Base-by-base conservation (phyloP, 2,797 vertebrate species). In the Pteronotus mesoamericanus region DNA sequence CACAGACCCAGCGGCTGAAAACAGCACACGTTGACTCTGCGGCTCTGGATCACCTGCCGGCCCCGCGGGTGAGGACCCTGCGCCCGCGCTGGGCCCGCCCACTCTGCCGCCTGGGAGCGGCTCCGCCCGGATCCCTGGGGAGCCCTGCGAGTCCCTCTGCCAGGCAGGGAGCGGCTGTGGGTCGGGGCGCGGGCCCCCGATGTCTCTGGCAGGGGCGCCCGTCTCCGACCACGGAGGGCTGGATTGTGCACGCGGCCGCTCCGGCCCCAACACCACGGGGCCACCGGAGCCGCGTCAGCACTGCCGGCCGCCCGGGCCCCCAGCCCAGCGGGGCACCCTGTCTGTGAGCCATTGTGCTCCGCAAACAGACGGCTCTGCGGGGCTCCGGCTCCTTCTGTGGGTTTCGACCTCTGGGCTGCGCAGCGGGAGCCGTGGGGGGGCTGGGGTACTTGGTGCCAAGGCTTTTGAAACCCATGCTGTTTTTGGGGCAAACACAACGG, bases 311-410 rank as follows among this genome's bases (percentile, higher is more conserved):
- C 72, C 91, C 82, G 93, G 82, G 93, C 96, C 77, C 64, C 78
- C 57, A 77, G 59, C 75, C 34, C 39, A 9, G 32, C 48, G 94
- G 86, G 96, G 86, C 78, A 34, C 89, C 89, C 42, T 89, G 92
- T 89, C 74, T 97, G 96, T 96, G 69, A 32, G 68, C 89, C 92
- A 29, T 12, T 95, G 79, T 87, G 59, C 72, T 96, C 91, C 48
- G 26, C 84, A 89, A 97, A 97, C 96, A 97, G 87, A 80, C 75
- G 94, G 93, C 87, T 97, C 94, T 97, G 94, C 95, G 89, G 89
- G 42, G 84, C 59, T 89, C 91, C 48, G 91, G 26, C 86, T 89
- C 71, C 21, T 96, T 95, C 86, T 98, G 93, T 95, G 66, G 48
- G 16, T 86, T 68, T 94, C 97, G 97, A 98, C 97, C 96, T 97